phyloP scores from a whole-genome alignment of 2,113 vertebrate genomes.

The Chloroceryle aenea region DNA sequence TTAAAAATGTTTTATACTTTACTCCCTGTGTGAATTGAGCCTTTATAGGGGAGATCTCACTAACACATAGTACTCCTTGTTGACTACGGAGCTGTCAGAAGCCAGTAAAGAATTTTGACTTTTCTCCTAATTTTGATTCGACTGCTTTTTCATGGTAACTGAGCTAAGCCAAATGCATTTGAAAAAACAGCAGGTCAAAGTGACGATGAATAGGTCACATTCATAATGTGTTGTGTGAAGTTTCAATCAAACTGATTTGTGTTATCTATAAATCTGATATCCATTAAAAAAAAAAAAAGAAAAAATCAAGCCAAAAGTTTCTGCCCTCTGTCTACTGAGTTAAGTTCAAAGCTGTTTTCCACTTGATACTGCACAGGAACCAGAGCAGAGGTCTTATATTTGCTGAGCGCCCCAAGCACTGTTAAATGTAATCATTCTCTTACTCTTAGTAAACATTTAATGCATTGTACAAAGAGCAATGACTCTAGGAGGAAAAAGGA shows the following conservation, averaged over 20 bases:
- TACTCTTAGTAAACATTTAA: not conserved
- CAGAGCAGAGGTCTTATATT: not conserved
- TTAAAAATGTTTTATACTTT: not conserved
- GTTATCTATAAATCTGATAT: not conserved
- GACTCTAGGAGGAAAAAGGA: not conserved
- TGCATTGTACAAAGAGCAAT: not conserved
- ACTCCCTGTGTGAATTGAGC: not conserved
- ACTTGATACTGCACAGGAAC: not conserved
- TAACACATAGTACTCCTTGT: not conserved
- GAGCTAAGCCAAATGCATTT: not conserved
- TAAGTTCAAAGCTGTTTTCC: not conserved
- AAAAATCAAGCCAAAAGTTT: not conserved
- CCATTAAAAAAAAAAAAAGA: not conserved
- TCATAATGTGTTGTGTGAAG: not conserved
- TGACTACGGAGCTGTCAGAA: not conserved
- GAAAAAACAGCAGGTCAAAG: not conserved
- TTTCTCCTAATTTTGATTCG: slow-evolving; percentile 20
- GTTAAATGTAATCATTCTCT: not conserved
- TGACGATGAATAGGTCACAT: not conserved
- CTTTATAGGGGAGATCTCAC: not conserved
- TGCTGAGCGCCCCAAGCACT: not conserved
- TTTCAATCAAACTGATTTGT: not conserved
- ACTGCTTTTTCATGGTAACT: not conserved
- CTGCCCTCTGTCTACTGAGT: not conserved
- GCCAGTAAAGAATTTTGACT: not conserved